Percentiles rank a stretch among this genome's conserved stretches.
phyloP scores from a whole-genome alignment of 1,140 invertebrate genomes.

The Drosophila varians region DNA sequence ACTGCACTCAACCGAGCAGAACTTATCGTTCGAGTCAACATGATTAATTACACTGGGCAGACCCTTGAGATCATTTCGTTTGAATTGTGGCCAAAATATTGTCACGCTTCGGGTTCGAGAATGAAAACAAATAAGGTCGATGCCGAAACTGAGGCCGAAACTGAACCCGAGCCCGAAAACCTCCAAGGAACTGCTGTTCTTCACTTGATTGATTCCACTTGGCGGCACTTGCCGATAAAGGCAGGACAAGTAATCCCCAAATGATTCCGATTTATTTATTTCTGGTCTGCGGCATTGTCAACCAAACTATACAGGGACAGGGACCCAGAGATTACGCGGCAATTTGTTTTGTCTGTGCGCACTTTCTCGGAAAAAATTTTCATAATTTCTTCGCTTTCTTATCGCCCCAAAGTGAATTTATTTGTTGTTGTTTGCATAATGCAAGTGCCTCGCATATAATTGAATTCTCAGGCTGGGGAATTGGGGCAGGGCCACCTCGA shows the following conservation, averaged over 20 bases:
- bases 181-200: conserved; percentile 61
- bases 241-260: conserved; percentile 46
- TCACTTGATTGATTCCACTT: conserved; percentile 75
- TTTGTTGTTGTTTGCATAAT: conserved; percentile 44
- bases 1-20: conserved; percentile 42
- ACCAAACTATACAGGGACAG: neutral
- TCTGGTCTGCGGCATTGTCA: conserved; percentile 41
- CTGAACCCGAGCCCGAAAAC: conserved; percentile 18
- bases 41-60: conserved; percentile 46
- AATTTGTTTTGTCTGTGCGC: conserved; percentile 70
- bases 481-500: conserved; percentile 43
- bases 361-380: conserved; percentile 45
- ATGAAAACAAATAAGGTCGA: conserved; percentile 18
- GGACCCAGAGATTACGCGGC: conserved; percentile 72
- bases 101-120: conserved; percentile 65
- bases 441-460: conserved; percentile 23
- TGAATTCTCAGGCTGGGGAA: conserved; percentile 41
- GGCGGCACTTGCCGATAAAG: conserved; percentile 74
- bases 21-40: conserved; percentile 44
- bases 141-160: conserved; percentile 7
- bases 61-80: conserved; percentile 55
- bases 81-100: conserved; percentile 79
- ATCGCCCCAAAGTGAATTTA: conserved; percentile 27
- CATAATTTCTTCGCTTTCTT: conserved; percentile 42
- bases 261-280: conserved; percentile 57